These are phyloP conservation scores for Magallana angulata DNA, from an alignment of 1,140 invertebrate genomes.

Conservation along the genomic window DNA sequence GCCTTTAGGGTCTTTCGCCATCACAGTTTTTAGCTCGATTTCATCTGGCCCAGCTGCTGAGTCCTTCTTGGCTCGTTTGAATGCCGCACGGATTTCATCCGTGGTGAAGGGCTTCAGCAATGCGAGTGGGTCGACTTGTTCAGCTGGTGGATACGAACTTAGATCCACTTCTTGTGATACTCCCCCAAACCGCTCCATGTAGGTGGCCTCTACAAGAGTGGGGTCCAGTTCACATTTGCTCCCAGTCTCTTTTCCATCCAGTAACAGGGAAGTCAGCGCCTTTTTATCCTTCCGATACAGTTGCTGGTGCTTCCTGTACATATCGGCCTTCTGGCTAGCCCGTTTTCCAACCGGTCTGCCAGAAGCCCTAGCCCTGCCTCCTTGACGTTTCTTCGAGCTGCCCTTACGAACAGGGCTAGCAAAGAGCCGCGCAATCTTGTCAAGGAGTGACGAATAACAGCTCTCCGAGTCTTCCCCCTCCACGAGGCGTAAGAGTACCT, in stretches of 20 bases:
- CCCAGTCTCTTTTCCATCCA: slow-evolving; percentile 14
- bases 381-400: background rate
- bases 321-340: background rate
- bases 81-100: slow-evolving; percentile 36
- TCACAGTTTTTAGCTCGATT: slow-evolving; percentile 12
- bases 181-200: slow-evolving; percentile 42
- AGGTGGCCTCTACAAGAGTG: slow-evolving; percentile 2
- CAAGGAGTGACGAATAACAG: background rate
- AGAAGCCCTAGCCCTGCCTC: background rate
- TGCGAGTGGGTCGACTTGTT: slow-evolving; percentile 26
- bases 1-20: background rate
- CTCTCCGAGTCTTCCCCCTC: background rate
- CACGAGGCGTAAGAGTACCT: background rate
- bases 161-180: slow-evolving; percentile 49
- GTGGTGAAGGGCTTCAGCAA: slow-evolving; percentile 37
- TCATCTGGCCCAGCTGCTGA: slow-evolving; percentile 52
- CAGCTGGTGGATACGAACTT: background rate
- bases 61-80: slow-evolving; percentile 47
- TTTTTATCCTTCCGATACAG: background rate
- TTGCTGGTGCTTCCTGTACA: slow-evolving; percentile 10
- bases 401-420: background rate
- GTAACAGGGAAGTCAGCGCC: background rate
- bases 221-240: slow-evolving; percentile 33
- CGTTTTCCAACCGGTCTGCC: background rate
- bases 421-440: background rate